A percentile compares a stretch with the other conserved stretches of the same genome.
Conservation (phyloP, 2,113 vertebrate species). For the Tauraco erythrolophus region DNA sequence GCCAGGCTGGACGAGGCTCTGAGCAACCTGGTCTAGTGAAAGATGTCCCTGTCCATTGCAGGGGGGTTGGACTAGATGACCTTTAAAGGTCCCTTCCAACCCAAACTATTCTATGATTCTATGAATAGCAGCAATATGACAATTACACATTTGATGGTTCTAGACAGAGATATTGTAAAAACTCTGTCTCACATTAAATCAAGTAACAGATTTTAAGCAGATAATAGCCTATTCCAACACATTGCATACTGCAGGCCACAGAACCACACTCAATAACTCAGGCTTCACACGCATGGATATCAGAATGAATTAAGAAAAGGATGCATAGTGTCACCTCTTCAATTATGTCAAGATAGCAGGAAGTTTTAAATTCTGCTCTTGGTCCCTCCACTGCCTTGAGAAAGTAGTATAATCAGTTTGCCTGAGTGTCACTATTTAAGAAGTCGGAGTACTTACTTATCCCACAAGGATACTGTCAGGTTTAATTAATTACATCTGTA, state of each 20-base stretch:
- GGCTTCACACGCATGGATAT: not conserved
- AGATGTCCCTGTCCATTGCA: no score
- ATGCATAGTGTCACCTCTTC: not conserved
- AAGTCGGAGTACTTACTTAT: slow-evolving; percentile 7
- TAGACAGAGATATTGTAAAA: not conserved
- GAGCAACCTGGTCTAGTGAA: no score
- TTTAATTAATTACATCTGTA: slow-evolving; percentile 56
- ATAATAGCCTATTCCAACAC: not conserved
- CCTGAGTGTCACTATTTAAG: not conserved
- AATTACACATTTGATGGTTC: not conserved
- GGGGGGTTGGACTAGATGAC: no score
- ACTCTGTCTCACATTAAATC: not conserved
- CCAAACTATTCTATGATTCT: no score
- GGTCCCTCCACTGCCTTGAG: not conserved
- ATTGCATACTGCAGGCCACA: not conserved
- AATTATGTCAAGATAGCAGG: not conserved
- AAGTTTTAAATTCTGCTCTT: not conserved
- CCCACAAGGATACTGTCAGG: not conserved
- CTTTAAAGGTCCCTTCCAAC: no score
- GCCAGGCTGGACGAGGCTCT: no score
- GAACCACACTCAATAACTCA: not conserved
- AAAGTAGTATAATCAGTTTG: slow-evolving; percentile 10
- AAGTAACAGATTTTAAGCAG: not conserved
- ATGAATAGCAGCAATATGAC: not conserved
- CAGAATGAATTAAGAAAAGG: not conserved